A percentile compares a stretch with the other conserved stretches of the same genome.
These are phyloP conservation scores for Hypsibius dujardini DNA, from an alignment of 1,140 invertebrate genomes.

Conservation along the genomic window DNA sequence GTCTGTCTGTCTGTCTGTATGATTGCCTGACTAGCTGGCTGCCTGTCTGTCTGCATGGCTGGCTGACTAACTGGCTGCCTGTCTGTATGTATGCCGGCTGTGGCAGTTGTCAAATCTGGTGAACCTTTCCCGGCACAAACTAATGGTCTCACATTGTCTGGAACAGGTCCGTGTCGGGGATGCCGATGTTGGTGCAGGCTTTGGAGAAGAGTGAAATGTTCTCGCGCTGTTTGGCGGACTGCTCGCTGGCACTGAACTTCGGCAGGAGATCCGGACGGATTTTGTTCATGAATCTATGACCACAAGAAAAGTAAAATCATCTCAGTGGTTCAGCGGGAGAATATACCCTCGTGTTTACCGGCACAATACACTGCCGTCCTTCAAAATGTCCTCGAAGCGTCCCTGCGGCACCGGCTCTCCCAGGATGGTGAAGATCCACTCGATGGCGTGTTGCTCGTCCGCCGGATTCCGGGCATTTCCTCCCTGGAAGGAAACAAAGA, in stretches of 20 bases:
- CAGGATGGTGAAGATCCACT: not conserved
- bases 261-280: not conserved
- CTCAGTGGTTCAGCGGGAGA: not conserved
- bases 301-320: not conserved
- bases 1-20: no score
- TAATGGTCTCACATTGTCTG: no score
- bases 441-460: not conserved
- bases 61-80: no score
- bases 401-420: not conserved
- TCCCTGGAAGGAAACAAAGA: not conserved
- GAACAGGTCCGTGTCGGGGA: not conserved
- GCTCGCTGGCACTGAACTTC: not conserved
- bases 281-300: constrained; percentile 5
- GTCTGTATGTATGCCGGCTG: no score
- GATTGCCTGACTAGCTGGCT: no score
- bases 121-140: no score
- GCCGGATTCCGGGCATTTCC: not conserved
- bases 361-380: not conserved
- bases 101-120: no score
- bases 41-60: no score
- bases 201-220: not conserved
- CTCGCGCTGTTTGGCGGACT: not conserved
- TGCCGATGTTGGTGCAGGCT: not conserved
- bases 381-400: not conserved
- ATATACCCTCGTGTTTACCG: not conserved